Evolutionary conservation across 2,888 invertebrate genomes (phyloP).

Genomic region (Asteroscopus sphinx): DNA sequence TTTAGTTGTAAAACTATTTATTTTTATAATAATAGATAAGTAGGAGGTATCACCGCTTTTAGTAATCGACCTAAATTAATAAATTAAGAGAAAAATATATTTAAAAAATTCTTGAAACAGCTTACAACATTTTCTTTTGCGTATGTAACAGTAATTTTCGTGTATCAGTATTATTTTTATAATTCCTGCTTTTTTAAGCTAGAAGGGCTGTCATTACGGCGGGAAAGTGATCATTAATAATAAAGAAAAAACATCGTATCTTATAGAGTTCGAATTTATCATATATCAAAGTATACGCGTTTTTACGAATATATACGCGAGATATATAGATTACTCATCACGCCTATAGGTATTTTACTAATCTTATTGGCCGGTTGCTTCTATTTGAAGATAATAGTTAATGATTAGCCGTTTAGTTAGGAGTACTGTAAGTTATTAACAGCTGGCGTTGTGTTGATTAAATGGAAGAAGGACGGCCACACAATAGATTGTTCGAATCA

Average conservation of each 20-base stretch:
- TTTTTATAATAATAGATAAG: conserved; percentile 33
- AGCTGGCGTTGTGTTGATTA: conserved; percentile 21
- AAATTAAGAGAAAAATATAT: conserved; percentile 39
- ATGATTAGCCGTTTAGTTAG: conserved; percentile 24
- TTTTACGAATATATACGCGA: too few species aligned
- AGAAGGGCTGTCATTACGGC: conserved; percentile 15
- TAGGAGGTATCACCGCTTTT: conserved; percentile 55
- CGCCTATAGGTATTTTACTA: conserved; percentile 27
- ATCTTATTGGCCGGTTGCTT: conserved; percentile 34
- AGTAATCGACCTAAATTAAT: conserved; percentile 51
- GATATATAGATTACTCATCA: conserved; percentile 9
- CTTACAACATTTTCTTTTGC: conserved; percentile 43
- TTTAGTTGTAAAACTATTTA: conserved; percentile 26
- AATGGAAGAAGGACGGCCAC: conserved; percentile 25
- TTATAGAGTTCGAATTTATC: conserved; percentile 24
- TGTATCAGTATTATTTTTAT: conserved; percentile 37
- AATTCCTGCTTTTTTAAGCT: conserved; percentile 41
- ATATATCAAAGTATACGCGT: conserved; percentile 17
- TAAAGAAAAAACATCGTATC: conserved; percentile 13
- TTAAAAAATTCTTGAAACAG: conserved; percentile 39
- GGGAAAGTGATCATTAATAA: conserved; percentile 21
- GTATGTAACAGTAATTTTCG: conserved; percentile 39
- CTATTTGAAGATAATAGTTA: conserved; percentile 20
- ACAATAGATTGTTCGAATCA: conserved; percentile 40
- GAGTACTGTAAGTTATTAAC: conserved; percentile 10